These are phyloP conservation scores for Ptyas mucosa DNA, from an alignment of 2,113 vertebrate species.

Conservation along the genomic window DNA sequence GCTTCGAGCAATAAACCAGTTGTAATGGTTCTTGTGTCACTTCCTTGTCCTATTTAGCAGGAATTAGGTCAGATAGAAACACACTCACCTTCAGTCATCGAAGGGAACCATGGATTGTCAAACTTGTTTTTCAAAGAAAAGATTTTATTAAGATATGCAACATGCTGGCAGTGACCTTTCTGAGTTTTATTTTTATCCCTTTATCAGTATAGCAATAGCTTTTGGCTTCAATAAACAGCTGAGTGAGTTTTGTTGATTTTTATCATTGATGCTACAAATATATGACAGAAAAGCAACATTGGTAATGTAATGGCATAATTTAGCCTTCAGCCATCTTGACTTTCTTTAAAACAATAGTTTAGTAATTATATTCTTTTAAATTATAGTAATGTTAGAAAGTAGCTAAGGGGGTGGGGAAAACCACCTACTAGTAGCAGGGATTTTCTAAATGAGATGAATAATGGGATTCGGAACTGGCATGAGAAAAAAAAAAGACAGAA, in stretches of 20 bases:
- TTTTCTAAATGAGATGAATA: slow-evolving; percentile 15
- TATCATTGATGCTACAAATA: slow-evolving; percentile 8
- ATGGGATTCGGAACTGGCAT: not conserved
- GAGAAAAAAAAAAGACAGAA: not conserved
- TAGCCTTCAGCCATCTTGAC: not conserved
- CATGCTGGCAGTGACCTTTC: not conserved
- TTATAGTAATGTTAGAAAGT: not conserved
- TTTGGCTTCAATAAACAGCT: slow-evolving; percentile 6
- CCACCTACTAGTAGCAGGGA: not conserved
- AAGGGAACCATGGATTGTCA: not conserved
- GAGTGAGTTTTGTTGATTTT: not conserved
- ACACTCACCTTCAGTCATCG: slow-evolving; percentile 2
- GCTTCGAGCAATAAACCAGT: not conserved
- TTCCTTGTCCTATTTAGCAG: not conserved
- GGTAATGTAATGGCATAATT: slow-evolving; percentile 3
- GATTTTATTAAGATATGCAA: not conserved
- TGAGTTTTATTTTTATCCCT: slow-evolving; percentile 14
- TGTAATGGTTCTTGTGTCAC: not conserved
- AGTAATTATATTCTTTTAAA: not conserved
- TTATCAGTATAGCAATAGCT: not conserved
- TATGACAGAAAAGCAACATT: not conserved
- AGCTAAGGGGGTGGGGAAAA: not conserved
- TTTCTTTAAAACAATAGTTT: not conserved
- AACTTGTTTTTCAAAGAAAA: slow-evolving; percentile 25
- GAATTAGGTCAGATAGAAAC: not conserved